Conservation (phyloP, 2,797 vertebrate species). For the Numenius phaeopus region DNA sequence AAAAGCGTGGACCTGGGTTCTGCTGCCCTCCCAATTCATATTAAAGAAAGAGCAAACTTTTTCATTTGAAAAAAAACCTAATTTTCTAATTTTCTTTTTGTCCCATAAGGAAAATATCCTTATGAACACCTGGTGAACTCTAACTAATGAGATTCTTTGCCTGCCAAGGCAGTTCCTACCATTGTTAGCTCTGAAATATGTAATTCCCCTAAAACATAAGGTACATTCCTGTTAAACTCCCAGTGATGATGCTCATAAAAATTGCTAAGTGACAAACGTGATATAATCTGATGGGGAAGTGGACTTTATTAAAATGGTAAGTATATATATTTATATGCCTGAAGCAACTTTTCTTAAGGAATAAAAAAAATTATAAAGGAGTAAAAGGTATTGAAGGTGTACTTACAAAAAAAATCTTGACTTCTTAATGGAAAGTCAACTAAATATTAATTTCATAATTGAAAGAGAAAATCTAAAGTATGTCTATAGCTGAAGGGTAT, state of each 20-base stretch:
- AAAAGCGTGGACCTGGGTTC: not conserved
- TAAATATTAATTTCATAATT: not conserved
- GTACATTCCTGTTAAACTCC: not conserved
- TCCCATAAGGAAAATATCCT: not conserved
- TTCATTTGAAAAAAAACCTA: not conserved
- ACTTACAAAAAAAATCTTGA: not conserved
- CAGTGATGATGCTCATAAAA: not conserved
- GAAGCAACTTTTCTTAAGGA: not conserved
- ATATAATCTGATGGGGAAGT: not conserved
- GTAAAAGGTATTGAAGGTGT: not conserved
- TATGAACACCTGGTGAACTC: conserved; percentile 16
- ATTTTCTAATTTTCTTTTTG: not conserved
- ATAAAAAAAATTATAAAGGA: not conserved
- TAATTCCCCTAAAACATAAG: not conserved
- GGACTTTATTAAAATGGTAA: not conserved
- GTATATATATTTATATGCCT: not conserved
- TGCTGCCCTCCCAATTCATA: not conserved
- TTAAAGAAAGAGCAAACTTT: not conserved
- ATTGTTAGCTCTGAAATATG: not conserved
- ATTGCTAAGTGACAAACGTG: not conserved
- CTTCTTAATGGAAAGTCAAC: not conserved
- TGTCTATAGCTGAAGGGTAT: not conserved
- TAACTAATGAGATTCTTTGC: not conserved
- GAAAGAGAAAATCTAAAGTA: not conserved
- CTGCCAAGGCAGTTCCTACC: not conserved